Evolutionary conservation across 2,888 invertebrate genomes (phyloP), one percentile per base, ranked within the genome.

Genomic region (Tetrapedia diversipes): DNA sequence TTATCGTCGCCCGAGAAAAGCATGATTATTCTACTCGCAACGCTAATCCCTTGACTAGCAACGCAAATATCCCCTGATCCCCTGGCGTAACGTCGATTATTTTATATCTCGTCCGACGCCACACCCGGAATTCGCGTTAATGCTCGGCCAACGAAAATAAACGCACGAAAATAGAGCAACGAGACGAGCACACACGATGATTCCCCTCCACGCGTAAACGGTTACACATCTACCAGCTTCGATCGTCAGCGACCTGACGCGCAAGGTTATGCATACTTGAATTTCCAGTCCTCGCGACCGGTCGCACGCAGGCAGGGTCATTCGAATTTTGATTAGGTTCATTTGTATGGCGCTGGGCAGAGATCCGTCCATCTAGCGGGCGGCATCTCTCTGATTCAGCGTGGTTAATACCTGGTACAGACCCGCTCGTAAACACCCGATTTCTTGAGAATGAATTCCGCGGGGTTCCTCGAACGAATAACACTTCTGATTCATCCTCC

Each of bases 241-340:
- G 57, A 45, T 19, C 51, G 39, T 16, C n/a, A n/a, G 24, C 45
- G 16, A 29, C 14, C 49, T 32, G 54, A 56, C 60, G 49, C 34
- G 7, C 53, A 53, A 59, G 53, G 37, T 51, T 63, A 39, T n/a
- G n/a, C n/a, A n/a, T 54, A 43, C 45, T 71, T 54, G 65, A 76
- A 64, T 76, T 71, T 77, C 59, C 32, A 56, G 45, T 75, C 27
- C n/a, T n/a, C 47, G 34, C n/a, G 19, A 24, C 34, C 11, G 10
- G 14, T 16, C n/a, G 19, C 45, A n/a, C n/a, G 19, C 45, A n/a
- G 56, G n/a, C 59, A 43, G 45, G 57, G 37, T 74, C 32, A 43
- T 64, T 59, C 64, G 77, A 77, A 77, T 77, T 68, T 56, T 51
- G 19, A 71, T 45, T 66, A 76, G 66, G 19, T 47, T 70, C 61